Base-by-base conservation (phyloP, 2,113 vertebrate species). In the Ammodytes dubius region DNA sequence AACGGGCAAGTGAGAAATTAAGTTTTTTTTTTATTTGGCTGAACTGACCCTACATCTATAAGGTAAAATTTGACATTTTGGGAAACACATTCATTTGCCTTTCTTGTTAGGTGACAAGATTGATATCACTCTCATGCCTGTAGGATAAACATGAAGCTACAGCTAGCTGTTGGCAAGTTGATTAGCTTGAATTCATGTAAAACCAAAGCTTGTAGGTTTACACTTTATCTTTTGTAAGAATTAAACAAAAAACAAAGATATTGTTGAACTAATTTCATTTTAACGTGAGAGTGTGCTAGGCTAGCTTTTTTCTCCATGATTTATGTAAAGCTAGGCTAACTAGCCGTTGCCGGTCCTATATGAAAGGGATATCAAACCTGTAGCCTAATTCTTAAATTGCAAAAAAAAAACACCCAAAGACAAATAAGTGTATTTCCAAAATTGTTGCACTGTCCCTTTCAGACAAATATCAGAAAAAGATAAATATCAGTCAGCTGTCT, bases 401-500 rank as follows among this genome's bases (percentile, higher is more conserved):
- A 72, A 64, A 27, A 27, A 27, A 27, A 27, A 27, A 27, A 27
- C 27, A 27, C 27, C 27, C 27, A 15, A 79, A 52, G 37, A 43
- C 19, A 59, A 77, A 58, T 59, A 13, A 46, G 12, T 3, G 3
- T 13, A 45, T 64, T 81, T 71, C 42, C 59, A 47, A 63, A 81
- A 81, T 78, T 64, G 74, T 56, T 46, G 19, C 64, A 58, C 40
- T 54, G 8, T 56, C 60, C 37, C 47, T 71, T 70, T 11, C 35
- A 79, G 56, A 74, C 70, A 52, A 77, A 63, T 54, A 50, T 77
- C 58, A 46, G 67, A 65, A 50, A 50, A 11, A 77, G 72, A 58
- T 52, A 61, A 61, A 67, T 64, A 70, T 52, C 47, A 77, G 14
- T 67, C 39, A 54, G 11, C 42, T 42, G 45, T 81, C 50, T 70